These are phyloP conservation scores for Amiota minor DNA, from an alignment of 2,888 invertebrate genomes.

Conservation along the genomic window DNA sequence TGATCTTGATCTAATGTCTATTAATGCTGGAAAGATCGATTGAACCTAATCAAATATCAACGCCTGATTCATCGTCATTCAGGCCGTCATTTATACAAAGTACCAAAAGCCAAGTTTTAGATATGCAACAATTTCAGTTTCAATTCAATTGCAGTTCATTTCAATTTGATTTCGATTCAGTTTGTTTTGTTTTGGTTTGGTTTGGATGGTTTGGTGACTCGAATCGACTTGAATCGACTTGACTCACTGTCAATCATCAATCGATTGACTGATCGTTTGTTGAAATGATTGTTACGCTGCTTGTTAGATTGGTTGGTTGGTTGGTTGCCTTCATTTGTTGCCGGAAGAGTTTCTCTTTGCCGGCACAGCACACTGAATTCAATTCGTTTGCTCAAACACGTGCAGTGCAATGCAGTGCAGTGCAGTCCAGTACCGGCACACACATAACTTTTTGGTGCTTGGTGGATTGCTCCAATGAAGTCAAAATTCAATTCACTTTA, in stretches of 20 bases:
- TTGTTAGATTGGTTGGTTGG: constrained; percentile 6
- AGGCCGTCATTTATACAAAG: not conserved
- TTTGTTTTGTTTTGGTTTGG: not conserved
- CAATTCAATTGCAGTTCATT: not conserved
- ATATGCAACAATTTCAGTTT: not conserved
- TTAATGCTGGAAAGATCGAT: not conserved
- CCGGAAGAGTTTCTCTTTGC: constrained; percentile 18
- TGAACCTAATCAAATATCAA: constrained; percentile 13
- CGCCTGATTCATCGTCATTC: not conserved
- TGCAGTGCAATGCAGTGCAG: constrained; percentile 24
- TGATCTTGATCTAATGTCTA: constrained; percentile 18
- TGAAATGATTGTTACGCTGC: not conserved
- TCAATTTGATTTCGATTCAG: not conserved
- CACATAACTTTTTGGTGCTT: not conserved
- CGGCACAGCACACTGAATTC: not conserved
- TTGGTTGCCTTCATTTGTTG: constrained; percentile 20
- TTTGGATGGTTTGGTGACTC: constrained; percentile 4
- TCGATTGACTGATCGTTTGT: not conserved
- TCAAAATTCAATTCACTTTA: no score
- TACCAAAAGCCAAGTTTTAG: not conserved
- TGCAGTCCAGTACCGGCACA: not conserved
- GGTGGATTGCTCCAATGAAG: no score
- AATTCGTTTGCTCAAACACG: constrained; percentile 18
- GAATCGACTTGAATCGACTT: constrained; percentile 1
- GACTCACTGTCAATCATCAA: constrained; percentile 25